Percentiles rank a stretch among this genome's conserved stretches.
Conservation (phyloP, 2,888 invertebrate species). For the Drosophila mercatorum region DNA sequence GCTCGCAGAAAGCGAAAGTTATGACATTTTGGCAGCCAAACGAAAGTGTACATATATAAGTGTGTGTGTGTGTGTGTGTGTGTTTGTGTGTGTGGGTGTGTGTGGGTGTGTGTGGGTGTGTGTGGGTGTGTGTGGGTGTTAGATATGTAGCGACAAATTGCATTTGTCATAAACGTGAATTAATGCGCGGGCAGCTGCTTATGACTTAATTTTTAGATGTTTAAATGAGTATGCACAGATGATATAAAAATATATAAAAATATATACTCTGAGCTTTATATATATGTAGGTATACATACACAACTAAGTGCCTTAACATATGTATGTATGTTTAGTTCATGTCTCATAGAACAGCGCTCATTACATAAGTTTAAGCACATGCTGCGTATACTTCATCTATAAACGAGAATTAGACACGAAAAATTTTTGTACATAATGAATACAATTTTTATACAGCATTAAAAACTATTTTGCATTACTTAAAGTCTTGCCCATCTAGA, state of each 20-base stretch:
- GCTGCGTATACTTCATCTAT: too few species aligned
- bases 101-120: constrained; percentile 13
- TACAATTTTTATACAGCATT: too few species aligned
- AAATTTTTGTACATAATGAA: too few species aligned
- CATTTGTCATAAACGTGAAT: constrained; percentile 53
- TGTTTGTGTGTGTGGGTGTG: constrained; percentile 13
- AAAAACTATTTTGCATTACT: too few species aligned
- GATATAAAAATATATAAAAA: background rate
- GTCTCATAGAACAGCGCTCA: too few species aligned
- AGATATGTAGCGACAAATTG: constrained; percentile 67
- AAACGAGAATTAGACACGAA: too few species aligned
- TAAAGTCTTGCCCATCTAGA: too few species aligned
- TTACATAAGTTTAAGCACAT: too few species aligned
- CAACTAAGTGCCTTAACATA: too few species aligned
- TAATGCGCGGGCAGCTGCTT: constrained; percentile 9
- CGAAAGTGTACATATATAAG: constrained; percentile 49
- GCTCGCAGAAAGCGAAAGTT: constrained; percentile 74
- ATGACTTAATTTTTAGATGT: background rate
- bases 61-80: constrained; percentile 4
- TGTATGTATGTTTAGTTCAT: too few species aligned
- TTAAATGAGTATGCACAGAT: background rate
- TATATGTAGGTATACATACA: too few species aligned
- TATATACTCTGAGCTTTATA: background rate
- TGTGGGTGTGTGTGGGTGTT: constrained; percentile 24
- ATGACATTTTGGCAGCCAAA: constrained; percentile 71